Conservation (phyloP, 2,888 invertebrate genomes). For the Machimus rusticus region DNA sequence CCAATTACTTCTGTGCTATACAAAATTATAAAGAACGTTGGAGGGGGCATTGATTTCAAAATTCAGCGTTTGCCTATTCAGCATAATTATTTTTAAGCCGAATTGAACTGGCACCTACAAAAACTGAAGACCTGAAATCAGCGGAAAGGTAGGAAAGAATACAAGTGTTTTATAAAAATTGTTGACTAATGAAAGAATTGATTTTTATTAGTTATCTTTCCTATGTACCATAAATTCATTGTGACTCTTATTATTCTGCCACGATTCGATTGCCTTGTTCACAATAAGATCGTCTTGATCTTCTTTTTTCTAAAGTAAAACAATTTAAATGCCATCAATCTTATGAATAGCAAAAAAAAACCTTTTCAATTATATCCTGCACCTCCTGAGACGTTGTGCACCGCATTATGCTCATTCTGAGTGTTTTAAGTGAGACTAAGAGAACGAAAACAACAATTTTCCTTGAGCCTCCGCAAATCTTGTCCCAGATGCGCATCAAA, state of each 20-base stretch:
- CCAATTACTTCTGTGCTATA: too few relatives aligned
- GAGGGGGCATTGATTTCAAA: too few relatives aligned
- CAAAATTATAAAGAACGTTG: too few relatives aligned
- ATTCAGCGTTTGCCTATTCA: too few relatives aligned
- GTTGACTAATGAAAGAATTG: too few relatives aligned
- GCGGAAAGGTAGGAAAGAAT: too few relatives aligned
- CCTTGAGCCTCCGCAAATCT: slow-evolving; percentile 83
- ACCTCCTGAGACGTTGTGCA: slow-evolving; percentile 69
- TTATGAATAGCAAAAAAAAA: background rate
- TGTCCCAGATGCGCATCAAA: slow-evolving; percentile 86
- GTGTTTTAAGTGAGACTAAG: slow-evolving; percentile 75
- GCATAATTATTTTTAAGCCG: too few relatives aligned
- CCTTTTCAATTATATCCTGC: slow-evolving; percentile 73
- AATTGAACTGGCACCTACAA: too few relatives aligned
- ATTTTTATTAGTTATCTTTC: slow-evolving; percentile 21
- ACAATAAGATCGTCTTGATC: slow-evolving; percentile 79
- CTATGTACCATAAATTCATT: slow-evolving; percentile 55
- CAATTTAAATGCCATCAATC: background rate
- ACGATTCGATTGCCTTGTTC: slow-evolving; percentile 84
- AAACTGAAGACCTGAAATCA: too few relatives aligned
- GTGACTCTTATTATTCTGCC: slow-evolving; percentile 79
- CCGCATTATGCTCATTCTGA: slow-evolving; percentile 72
- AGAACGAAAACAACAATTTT: slow-evolving; percentile 83
- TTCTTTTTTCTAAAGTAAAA: slow-evolving; percentile 71
- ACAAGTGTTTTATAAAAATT: too few relatives aligned